Evolutionary conservation across 2,888 invertebrate species (phyloP).

Genomic region (Caenorhabditis sinica): DNA sequence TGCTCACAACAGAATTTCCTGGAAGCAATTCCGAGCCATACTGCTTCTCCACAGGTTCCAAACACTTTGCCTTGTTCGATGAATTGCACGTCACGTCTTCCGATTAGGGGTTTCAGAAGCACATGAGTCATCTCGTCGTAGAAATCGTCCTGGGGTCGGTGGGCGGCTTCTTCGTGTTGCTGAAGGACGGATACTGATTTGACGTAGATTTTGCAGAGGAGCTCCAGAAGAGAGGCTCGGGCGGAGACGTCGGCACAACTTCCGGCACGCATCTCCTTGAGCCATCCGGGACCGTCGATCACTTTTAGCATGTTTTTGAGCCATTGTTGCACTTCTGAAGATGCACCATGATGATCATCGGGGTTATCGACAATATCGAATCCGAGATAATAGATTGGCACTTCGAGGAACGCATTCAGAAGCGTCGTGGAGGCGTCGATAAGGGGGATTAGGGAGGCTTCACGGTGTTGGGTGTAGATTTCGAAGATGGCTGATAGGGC

Average conservation of each 20-base stretch:
- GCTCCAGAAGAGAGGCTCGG: slow-evolving; percentile 74
- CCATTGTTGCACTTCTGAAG: slow-evolving; percentile 45
- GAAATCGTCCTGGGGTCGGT: slow-evolving; percentile 48
- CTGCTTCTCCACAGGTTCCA: slow-evolving; percentile 66
- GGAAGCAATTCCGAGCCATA: slow-evolving; percentile 69
- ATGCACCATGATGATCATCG: background rate
- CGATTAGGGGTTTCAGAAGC: slow-evolving; percentile 79
- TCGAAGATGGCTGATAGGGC: slow-evolving; percentile 73
- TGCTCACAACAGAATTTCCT: slow-evolving; percentile 60
- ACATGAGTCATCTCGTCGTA: slow-evolving; percentile 69
- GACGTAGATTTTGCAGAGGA: slow-evolving; percentile 78
- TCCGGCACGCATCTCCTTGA: slow-evolving; percentile 51
- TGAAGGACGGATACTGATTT: slow-evolving; percentile 64
- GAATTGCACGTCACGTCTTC: slow-evolving; percentile 53
- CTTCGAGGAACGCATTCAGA: slow-evolving; percentile 76
- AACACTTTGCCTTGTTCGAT: slow-evolving; percentile 58
- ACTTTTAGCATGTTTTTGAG: slow-evolving; percentile 62
- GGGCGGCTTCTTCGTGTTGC: slow-evolving; percentile 61
- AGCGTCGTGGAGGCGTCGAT: slow-evolving; percentile 63
- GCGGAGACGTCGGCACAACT: slow-evolving; percentile 75
- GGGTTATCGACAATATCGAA: slow-evolving; percentile 40
- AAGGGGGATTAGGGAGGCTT: slow-evolving; percentile 52
- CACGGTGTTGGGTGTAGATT: slow-evolving; percentile 65
- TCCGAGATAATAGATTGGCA: slow-evolving; percentile 78
- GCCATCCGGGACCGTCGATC: slow-evolving; percentile 63